A percentile compares a stretch with the other conserved stretches of the same genome.
Conservation (phyloP, 2,888 invertebrate species). For the Cylloceria caligata region DNA sequence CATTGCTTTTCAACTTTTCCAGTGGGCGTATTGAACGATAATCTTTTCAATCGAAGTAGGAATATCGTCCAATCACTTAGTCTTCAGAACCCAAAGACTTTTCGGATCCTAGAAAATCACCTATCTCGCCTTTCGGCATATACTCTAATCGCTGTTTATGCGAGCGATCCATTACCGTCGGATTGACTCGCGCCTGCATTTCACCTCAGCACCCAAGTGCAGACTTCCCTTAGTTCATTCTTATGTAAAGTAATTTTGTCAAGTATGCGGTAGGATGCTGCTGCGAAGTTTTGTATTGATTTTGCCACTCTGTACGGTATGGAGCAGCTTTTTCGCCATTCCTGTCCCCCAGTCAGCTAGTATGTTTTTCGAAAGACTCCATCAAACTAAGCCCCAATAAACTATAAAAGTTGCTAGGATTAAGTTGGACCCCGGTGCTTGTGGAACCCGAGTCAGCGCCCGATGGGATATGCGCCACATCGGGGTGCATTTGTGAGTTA, state of each 20-base stretch:
- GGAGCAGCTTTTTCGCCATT: slow-evolving; percentile 27
- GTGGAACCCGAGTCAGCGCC: slow-evolving; percentile 37
- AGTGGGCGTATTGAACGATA: slow-evolving; percentile 11
- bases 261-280: slow-evolving; percentile 15
- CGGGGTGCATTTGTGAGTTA: slow-evolving; percentile 54
- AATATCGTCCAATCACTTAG: slow-evolving; percentile 34
- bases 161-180: slow-evolving; percentile 76
- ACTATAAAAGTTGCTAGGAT: slow-evolving; percentile 82
- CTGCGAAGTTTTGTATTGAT: slow-evolving; percentile 74
- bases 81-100: slow-evolving; percentile 12
- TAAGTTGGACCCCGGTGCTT: slow-evolving; percentile 69
- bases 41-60: slow-evolving; percentile 8
- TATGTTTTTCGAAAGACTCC: slow-evolving; percentile 79
- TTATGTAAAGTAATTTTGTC: slow-evolving; percentile 79
- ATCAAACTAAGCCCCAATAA: slow-evolving; percentile 84
- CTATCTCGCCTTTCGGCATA: slow-evolving; percentile 15
- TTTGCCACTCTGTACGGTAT: slow-evolving; percentile 63
- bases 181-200: slow-evolving; percentile 65
- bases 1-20: background rate
- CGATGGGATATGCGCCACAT: slow-evolving; percentile 33
- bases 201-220: slow-evolving; percentile 47
- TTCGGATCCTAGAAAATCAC: slow-evolving; percentile 23
- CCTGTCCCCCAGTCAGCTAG: slow-evolving; percentile 20
- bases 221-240: slow-evolving; percentile 73
- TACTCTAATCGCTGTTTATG: slow-evolving; percentile 77